Conservation (phyloP, 2,113 vertebrate species). For the Naja naja region DNA sequence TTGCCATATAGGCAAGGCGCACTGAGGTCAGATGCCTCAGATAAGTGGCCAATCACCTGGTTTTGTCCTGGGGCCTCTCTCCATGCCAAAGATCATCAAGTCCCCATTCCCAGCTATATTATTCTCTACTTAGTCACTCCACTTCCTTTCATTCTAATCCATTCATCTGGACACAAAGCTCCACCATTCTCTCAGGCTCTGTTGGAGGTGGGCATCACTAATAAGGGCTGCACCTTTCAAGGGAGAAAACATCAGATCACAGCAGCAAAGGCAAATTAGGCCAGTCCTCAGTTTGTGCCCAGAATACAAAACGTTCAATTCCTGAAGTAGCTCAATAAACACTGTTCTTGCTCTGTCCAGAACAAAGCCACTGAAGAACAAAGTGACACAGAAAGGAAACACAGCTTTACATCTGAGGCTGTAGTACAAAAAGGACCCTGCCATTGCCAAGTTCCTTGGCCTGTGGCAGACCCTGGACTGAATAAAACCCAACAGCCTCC, state of each 20-base stretch:
- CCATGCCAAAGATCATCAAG: not conserved
- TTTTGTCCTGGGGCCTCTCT: not conserved
- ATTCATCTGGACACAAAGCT: not conserved
- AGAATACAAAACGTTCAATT: constrained; percentile 22
- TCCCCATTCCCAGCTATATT: not conserved
- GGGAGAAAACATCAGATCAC: constrained; percentile 3
- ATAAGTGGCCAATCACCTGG: not conserved
- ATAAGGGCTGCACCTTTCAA: not conserved
- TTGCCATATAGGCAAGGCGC: not conserved
- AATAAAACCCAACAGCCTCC: not conserved
- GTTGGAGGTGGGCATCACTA: not conserved
- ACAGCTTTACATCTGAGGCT: not conserved
- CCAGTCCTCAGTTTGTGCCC: constrained; percentile 12
- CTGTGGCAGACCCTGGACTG: not conserved
- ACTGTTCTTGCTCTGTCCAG: not conserved
- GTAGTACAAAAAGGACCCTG: not conserved
- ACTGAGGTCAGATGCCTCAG: no score
- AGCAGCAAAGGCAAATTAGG: constrained; percentile 16
- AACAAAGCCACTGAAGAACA: not conserved
- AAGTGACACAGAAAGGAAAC: not conserved
- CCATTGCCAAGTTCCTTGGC: not conserved
- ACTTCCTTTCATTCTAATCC: not conserved
- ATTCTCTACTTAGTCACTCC: not conserved
- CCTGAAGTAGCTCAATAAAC: constrained; percentile 5
- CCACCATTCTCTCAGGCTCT: not conserved